A percentile compares a stretch with the other conserved stretches of the same genome.
Evolutionary conservation across 2,888 invertebrate species (phyloP).

Genomic region (Hemaris fuciformis): DNA sequence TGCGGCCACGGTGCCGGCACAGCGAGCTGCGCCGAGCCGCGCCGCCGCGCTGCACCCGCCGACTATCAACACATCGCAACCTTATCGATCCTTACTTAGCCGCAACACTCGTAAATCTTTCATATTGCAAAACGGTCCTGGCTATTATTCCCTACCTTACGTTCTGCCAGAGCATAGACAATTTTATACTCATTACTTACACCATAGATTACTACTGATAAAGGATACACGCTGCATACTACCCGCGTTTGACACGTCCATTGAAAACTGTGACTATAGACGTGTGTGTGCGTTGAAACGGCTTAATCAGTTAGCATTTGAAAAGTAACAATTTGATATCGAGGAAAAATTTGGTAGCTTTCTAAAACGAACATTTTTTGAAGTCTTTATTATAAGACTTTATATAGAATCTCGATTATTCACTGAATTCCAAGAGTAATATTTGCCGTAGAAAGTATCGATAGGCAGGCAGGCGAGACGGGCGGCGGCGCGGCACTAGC

Average conservation of each 20-base stretch:
- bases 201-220: no score
- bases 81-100: conserved; percentile 11
- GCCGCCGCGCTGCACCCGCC: neutral
- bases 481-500: neutral
- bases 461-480: neutral
- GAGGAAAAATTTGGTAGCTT: no score
- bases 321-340: neutral
- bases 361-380: no score
- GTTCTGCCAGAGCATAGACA: neutral
- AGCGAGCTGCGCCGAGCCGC: conserved; percentile 13
- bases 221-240: no score
- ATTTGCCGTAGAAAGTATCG: neutral
- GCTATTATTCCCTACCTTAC: neutral
- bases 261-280: no score
- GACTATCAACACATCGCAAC: neutral
- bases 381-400: no score
- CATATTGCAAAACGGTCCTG: neutral
- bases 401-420: no score
- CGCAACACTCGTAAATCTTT: neutral
- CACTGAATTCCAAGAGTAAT: no score
- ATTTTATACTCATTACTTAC: no score
- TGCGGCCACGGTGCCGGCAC: conserved; percentile 30
- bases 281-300: neutral
- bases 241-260: no score
- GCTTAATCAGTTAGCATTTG: neutral